Percentiles rank a stretch among this genome's conserved stretches.
Evolutionary conservation across 1,140 invertebrate species (phyloP).

Genomic region (Drosophila melanica): DNA sequence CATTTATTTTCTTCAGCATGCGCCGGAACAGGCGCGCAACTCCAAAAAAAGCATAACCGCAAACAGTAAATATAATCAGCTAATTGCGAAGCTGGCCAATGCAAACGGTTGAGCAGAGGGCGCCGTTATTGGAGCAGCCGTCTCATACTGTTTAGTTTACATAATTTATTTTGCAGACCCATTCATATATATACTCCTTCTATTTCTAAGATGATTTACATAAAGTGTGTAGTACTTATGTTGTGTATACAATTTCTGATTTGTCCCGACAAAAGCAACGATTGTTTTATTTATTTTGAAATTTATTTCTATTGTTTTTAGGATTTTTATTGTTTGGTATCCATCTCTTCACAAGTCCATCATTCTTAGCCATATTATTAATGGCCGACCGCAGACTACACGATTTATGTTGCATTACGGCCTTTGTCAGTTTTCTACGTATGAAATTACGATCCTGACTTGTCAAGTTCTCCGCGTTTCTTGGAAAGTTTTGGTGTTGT

Average conservation of each 20-base stretch:
- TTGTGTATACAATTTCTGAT: constrained; percentile 76
- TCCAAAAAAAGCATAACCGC: constrained; percentile 59
- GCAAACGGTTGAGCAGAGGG: constrained; percentile 50
- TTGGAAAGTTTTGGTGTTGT: background rate
- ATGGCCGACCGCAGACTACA: background rate
- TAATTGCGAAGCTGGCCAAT: constrained; percentile 69
- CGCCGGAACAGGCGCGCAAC: constrained; percentile 63
- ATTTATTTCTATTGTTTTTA: constrained; percentile 2
- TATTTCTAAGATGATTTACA: constrained; percentile 72
- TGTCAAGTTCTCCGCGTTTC: constrained; percentile 21
- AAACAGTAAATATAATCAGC: constrained; percentile 71
- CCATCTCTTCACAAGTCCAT: background rate
- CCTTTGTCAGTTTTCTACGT: constrained; percentile 30
- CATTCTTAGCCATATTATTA: constrained; percentile 8
- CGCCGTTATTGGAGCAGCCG: background rate
- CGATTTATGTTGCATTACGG: background rate
- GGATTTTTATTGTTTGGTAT: background rate
- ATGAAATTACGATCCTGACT: constrained; percentile 40
- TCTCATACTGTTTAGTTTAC: constrained; percentile 67
- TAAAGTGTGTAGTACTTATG: constrained; percentile 78
- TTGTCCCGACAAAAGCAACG: constrained; percentile 37
- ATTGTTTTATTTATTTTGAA: background rate
- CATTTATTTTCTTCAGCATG: constrained; percentile 71
- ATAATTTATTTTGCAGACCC: constrained; percentile 68
- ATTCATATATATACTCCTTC: constrained; percentile 71